Percentiles rank a stretch among this genome's conserved stretches.
Evolutionary conservation across 2,888 invertebrate species (phyloP).

Genomic region (Thereva unica): DNA sequence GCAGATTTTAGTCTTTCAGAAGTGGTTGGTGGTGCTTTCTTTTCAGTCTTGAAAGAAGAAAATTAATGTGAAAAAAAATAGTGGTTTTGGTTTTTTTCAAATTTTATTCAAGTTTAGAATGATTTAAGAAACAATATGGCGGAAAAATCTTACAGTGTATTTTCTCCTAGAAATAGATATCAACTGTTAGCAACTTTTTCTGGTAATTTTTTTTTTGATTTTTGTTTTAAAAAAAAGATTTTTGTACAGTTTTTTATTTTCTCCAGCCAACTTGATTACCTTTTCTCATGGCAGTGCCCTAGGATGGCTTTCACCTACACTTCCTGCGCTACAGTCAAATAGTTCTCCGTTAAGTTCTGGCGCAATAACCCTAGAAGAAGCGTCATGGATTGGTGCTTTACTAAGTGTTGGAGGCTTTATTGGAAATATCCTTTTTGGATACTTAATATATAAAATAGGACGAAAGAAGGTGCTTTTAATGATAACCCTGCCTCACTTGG

Average conservation of each 20-base stretch:
- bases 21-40: too few species aligned
- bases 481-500: conserved; percentile 53
- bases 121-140: conserved; percentile 10
- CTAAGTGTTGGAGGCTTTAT: conserved; percentile 50
- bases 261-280: conserved; percentile 50
- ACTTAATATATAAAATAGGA: conserved; percentile 50
- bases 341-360: conserved; percentile 35
- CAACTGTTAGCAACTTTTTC: conserved; percentile 23
- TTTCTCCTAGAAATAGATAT: conserved; percentile 11
- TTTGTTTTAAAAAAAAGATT: background rate
- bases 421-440: conserved; percentile 52
- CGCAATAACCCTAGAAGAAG: conserved; percentile 47
- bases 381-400: conserved; percentile 54
- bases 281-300: conserved; percentile 52
- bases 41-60: too few species aligned
- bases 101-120: background rate
- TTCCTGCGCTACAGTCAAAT: conserved; percentile 48
- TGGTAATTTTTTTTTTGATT: conserved; percentile 1
- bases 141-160: background rate
- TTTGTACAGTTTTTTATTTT: background rate
- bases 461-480: conserved; percentile 50
- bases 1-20: too few species aligned
- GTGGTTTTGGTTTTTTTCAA: background rate
- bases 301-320: conserved; percentile 54
- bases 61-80: too few species aligned